Base-by-base conservation (phyloP, 2,888 invertebrate genomes). In the Lasioglossum oenotherae region DNA sequence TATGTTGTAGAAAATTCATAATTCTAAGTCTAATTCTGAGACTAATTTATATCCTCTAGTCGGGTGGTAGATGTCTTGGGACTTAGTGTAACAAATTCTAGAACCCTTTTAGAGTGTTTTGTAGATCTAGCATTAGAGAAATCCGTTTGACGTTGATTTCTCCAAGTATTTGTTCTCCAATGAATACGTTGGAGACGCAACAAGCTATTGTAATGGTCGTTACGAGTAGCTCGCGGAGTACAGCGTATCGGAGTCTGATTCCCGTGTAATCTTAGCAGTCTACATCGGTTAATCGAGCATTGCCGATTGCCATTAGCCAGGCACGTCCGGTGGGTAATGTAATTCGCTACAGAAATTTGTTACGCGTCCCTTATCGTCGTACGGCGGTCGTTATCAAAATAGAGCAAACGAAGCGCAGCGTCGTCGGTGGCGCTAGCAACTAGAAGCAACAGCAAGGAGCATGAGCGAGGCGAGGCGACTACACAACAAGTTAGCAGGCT, bases 281-380 rank as follows among this genome's bases (percentile, higher is more conserved):
- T 67, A 74, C 82, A 60, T 80, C 82, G 81, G 60, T 64, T 75
- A 80, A 83, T 83, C 75, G 82, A 41, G 46, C 80, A 41, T 80
- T 57, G 53, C 74, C 75, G 75, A 72, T 60, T 75, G 49, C 71
- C 71, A 71, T 60, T 75, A 60, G n/a, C 35, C 49, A 10, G 16
- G 49, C 49, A 4, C 19, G 49, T 23, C 31, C 35, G 73, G 27
- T 35, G 49, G 23, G 31, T 49, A 49, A 19, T 31, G 71, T 41
- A 41, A 78, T 78, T 69, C 71, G 78, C 41, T 53, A 5, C 78
- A 78, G 78, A 71, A 53, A 60, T 73, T 80, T 74, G 41, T 80
- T 53, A 74, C 80, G 46, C 53, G 69, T 38, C 73, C 41, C 38
- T 38, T 71, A 71, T 78, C 78, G 49, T 16, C n/a, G 49, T 10